Evolutionary conservation across 2,888 invertebrate species (phyloP).

Genomic region (Drosophila ochracea): DNA sequence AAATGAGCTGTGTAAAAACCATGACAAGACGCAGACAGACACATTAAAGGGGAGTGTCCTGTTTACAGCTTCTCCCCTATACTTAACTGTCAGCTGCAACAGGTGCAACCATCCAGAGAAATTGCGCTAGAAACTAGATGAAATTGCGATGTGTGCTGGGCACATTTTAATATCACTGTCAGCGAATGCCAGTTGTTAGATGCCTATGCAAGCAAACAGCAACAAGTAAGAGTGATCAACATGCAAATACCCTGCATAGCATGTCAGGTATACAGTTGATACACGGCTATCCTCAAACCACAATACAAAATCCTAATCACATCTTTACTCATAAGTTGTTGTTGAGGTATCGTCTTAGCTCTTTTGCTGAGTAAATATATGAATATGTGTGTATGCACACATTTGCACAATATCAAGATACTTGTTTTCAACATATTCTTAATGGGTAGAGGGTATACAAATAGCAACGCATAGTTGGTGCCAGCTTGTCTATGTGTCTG

Average conservation of each 20-base stretch:
- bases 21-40: constrained; percentile 17
- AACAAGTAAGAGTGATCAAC: not conserved
- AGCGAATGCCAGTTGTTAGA: constrained; percentile 30
- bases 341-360: not conserved
- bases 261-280: not conserved
- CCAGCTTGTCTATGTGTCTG: not conserved
- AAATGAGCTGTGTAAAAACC: constrained; percentile 13
- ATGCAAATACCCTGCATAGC: constrained; percentile 7
- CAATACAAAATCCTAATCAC: not conserved
- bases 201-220: constrained; percentile 10
- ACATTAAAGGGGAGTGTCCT: constrained; percentile 32
- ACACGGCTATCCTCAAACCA: not conserved
- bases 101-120: constrained; percentile 39
- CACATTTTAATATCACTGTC: constrained; percentile 48
- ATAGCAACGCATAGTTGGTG: constrained; percentile 5
- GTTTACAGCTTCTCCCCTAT: constrained; percentile 6
- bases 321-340: not conserved
- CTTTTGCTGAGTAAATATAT: not conserved
- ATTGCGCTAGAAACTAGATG: constrained; percentile 53
- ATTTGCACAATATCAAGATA: not conserved
- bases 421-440: not conserved
- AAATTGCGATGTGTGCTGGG: constrained; percentile 39
- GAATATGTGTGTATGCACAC: not conserved
- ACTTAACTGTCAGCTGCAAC: constrained; percentile 34
- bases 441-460: constrained; percentile 6